phyloP scores from a whole-genome alignment of 2,113 vertebrate genomes.

The Bujurquina vittata region DNA sequence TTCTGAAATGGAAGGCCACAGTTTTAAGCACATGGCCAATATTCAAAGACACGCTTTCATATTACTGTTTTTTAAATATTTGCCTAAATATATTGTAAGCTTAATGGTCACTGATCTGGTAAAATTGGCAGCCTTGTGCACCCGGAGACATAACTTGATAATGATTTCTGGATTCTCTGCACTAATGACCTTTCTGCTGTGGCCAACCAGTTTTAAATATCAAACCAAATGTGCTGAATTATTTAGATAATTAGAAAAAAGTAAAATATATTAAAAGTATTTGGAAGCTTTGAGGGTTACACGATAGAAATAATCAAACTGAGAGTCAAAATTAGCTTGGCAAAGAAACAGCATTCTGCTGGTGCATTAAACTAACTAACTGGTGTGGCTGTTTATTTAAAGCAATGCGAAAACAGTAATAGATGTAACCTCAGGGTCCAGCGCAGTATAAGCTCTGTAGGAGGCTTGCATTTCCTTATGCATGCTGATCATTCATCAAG shows the following conservation, averaged over 20 bases:
- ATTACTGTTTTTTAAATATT: not conserved
- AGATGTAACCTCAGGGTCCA: not conserved
- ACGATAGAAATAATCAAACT: not conserved
- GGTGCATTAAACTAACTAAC: not conserved
- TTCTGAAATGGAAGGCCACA: not conserved
- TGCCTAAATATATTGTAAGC: not conserved
- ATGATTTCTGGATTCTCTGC: not conserved
- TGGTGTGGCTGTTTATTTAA: conserved; percentile 8
- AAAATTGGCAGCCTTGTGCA: not conserved
- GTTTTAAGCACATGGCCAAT: not conserved
- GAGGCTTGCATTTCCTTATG: not conserved
- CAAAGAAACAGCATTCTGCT: not conserved
- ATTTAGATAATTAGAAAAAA: not conserved
- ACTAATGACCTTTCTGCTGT: not conserved
- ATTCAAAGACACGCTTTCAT: not conserved
- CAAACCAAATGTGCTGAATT: not conserved
- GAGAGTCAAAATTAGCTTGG: conserved; percentile 1
- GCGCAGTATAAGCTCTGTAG: not conserved
- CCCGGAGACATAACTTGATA: not conserved
- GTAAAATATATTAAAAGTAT: not conserved
- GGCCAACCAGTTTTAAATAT: conserved; percentile 16
- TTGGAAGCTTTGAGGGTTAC: not conserved
- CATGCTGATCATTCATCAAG: conserved; percentile 23
- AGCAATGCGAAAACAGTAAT: not conserved
- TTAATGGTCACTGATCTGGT: not conserved